Evolutionary conservation across 2,113 vertebrate species (phyloP).

Genomic region (Lipophrys pholis): DNA sequence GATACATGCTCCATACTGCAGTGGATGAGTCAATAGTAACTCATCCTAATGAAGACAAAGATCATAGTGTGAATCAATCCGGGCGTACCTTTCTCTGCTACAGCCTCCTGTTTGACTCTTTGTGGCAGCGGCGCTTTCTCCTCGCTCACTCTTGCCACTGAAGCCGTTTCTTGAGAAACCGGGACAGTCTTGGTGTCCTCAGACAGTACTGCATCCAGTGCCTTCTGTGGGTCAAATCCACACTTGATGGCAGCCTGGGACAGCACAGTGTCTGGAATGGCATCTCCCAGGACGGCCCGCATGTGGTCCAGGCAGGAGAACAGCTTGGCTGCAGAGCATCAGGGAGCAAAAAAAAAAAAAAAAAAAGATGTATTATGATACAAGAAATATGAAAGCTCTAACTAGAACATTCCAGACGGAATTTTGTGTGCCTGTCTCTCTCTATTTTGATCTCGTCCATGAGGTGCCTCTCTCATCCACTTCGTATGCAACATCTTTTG

Average conservation of each 20-base stretch:
- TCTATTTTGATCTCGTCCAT: too few relatives aligned
- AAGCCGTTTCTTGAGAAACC: conserved; percentile 42
- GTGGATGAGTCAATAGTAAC: not conserved
- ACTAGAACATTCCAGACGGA: too few relatives aligned
- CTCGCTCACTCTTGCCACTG: conserved; percentile 29
- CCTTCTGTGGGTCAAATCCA: conserved; percentile 91
- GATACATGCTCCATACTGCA: not conserved
- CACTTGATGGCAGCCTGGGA: conserved; percentile 88
- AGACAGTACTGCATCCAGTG: conserved; percentile 90
- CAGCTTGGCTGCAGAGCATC: conserved; percentile 83
- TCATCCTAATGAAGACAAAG: not conserved
- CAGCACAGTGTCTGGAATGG: conserved; percentile 88
- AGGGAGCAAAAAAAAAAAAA: conserved; percentile 10
- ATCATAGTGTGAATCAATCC: conserved; percentile 7
- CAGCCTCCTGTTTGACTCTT: conserved; percentile 61
- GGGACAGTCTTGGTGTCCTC: conserved; percentile 81
- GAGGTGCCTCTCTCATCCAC: too few relatives aligned
- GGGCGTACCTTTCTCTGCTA: conserved; percentile 89
- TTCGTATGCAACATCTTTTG: too few relatives aligned
- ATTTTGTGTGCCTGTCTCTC: too few relatives aligned
- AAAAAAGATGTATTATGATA: too few relatives aligned
- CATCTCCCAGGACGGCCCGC: conserved; percentile 91
- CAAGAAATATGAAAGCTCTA: too few relatives aligned
- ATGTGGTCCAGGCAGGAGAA: conserved; percentile 96
- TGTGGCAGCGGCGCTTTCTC: conserved; percentile 62